These are phyloP conservation scores for Saguinus midas DNA, from an alignment of 2,113 vertebrate species.

Conservation along the genomic window DNA sequence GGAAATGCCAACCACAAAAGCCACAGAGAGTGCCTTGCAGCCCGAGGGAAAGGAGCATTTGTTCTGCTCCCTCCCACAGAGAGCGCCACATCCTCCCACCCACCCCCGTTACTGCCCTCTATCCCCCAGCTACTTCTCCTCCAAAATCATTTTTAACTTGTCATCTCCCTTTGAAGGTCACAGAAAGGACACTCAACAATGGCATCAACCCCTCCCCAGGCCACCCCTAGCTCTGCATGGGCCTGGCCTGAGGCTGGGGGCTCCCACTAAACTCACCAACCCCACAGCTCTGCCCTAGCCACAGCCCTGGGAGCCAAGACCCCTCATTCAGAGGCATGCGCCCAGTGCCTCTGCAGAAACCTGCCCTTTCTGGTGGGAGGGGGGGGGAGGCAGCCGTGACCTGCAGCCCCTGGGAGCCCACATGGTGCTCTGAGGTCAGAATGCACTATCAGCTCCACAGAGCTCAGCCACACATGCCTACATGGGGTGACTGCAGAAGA, in stretches of 20 bases:
- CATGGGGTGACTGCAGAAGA: not conserved
- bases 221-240: not conserved
- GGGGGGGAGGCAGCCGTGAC: not conserved
- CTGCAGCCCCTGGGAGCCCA: not conserved
- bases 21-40: not conserved
- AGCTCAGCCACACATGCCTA: not conserved
- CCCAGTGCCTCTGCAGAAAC: not conserved
- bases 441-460: not conserved
- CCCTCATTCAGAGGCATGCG: no score
- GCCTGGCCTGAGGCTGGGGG: not conserved
- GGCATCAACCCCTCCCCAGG: not conserved
- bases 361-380: not conserved
- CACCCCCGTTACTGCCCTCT: not conserved
- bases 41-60: not conserved
- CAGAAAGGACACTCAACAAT: not conserved
- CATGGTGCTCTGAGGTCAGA: not conserved
- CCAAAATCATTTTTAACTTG: slow-evolving; percentile 11
- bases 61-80: not conserved
- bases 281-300: not conserved
- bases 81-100: not conserved
- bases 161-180: not conserved
- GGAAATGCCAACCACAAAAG: not conserved
- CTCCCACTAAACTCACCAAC: not conserved
- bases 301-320: not conserved
- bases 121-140: not conserved